Percentiles rank a stretch among this genome's conserved stretches.
Evolutionary conservation across 2,888 invertebrate genomes (phyloP).

Genomic region (Morpho achilles): DNA sequence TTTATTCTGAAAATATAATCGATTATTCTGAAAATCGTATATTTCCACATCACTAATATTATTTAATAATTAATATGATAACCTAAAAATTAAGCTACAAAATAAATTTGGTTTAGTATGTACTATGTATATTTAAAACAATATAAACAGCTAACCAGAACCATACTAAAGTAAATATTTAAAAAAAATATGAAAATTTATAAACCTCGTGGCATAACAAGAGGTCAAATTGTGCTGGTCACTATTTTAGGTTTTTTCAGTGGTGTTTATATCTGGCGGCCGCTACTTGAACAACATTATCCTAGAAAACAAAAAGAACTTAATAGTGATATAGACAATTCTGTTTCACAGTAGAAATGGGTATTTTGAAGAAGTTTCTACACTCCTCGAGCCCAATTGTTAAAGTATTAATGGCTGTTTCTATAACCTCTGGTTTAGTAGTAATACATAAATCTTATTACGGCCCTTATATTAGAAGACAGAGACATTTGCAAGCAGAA

Average conservation of each 20-base stretch:
- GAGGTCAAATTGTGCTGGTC: constrained; percentile 56
- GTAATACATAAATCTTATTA: constrained; percentile 45
- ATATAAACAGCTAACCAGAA: background rate
- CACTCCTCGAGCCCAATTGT: constrained; percentile 48
- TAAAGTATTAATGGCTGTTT: constrained; percentile 59
- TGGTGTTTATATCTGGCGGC: constrained; percentile 76
- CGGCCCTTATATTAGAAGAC: constrained; percentile 43
- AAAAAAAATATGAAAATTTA: constrained; percentile 55
- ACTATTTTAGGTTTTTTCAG: constrained; percentile 61
- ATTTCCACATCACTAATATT: background rate
- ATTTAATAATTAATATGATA: too few relatives aligned
- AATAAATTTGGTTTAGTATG: background rate
- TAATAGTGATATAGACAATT: constrained; percentile 23
- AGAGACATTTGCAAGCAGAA: constrained; percentile 49
- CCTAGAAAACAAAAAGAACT: constrained; percentile 35
- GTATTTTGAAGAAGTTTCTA: constrained; percentile 38
- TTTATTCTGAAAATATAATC: too few relatives aligned
- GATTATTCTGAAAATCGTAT: too few relatives aligned
- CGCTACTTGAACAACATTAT: constrained; percentile 54
- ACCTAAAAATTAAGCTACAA: background rate
- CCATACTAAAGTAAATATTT: background rate
- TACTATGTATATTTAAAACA: background rate
- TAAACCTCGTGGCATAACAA: constrained; percentile 57
- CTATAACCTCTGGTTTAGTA: constrained; percentile 49
- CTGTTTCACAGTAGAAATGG: constrained; percentile 40